Conservation (phyloP, 2,888 invertebrate species). For the Vesta saturnalis region DNA sequence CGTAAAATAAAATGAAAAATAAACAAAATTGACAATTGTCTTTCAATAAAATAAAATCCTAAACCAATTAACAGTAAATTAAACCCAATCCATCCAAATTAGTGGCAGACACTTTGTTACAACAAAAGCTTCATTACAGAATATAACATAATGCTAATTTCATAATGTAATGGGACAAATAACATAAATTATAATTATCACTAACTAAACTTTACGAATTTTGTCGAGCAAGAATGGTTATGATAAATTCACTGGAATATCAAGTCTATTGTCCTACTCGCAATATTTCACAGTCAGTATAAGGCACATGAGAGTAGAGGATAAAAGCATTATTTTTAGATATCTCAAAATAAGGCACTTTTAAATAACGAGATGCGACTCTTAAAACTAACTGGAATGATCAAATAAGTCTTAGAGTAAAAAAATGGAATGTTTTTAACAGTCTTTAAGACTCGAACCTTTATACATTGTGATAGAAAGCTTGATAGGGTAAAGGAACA, state of each 20-base stretch:
- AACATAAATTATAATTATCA: conserved; percentile 22
- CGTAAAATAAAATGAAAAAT: too few relatives aligned
- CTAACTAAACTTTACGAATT: conserved; percentile 18
- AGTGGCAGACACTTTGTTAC: conserved; percentile 58
- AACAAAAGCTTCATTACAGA: conserved; percentile 54
- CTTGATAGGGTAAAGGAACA: conserved; percentile 56
- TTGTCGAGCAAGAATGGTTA: not conserved
- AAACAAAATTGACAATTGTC: conserved; percentile 19
- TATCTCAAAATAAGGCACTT: conserved; percentile 21
- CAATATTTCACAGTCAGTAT: conserved; percentile 5
- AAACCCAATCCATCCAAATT: conserved; percentile 54
- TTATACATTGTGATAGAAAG: conserved; percentile 60
- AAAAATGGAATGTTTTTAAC: conserved; percentile 20
- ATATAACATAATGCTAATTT: conserved; percentile 41
- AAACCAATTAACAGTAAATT: conserved; percentile 41
- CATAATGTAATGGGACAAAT: conserved; percentile 23
- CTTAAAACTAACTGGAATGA: conserved; percentile 14
- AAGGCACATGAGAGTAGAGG: not conserved
- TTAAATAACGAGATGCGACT: not conserved
- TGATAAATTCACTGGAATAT: conserved; percentile 17
- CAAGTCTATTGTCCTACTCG: not conserved
- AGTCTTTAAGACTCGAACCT: too few relatives aligned
- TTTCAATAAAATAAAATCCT: conserved; percentile 33
- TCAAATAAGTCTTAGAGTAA: conserved; percentile 3
- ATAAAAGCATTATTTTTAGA: conserved; percentile 2